Percentiles rank a stretch among this genome's conserved stretches.
Conservation (phyloP, 2,113 vertebrate species). For the Lepus europaeus region DNA sequence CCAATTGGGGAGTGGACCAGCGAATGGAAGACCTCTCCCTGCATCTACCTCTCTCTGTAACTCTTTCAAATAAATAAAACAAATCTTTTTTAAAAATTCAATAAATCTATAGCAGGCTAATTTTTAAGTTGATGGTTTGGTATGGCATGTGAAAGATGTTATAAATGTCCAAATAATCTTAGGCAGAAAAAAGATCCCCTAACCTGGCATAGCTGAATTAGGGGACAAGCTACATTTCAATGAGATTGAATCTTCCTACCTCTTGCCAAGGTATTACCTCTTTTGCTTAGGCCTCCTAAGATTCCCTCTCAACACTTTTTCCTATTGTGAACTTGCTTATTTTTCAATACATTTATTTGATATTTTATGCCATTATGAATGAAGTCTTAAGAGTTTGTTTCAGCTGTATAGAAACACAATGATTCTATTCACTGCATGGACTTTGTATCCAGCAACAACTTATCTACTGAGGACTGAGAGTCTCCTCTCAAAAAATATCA, state of each 20-base stretch:
- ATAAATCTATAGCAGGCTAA: no score
- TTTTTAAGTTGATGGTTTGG: no score
- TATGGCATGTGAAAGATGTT: no score
- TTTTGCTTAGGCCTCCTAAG: background rate
- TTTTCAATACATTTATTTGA: background rate
- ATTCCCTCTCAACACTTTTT: conserved; percentile 17
- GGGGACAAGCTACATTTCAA: background rate
- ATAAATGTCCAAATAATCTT: no score
- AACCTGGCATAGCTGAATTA: background rate
- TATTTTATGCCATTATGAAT: background rate
- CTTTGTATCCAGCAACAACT: background rate
- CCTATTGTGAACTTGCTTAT: background rate
- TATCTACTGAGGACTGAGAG: background rate
- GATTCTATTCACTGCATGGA: background rate
- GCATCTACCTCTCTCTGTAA: no score
- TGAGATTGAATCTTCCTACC: background rate
- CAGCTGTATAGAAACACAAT: background rate
- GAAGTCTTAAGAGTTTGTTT: background rate
- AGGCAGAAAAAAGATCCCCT: no score
- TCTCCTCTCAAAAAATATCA: background rate
- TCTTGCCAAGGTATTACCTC: background rate
- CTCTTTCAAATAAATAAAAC: no score
- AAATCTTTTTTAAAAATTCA: no score
- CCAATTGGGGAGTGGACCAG: no score
- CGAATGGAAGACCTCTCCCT: no score